phyloP scores from a whole-genome alignment of 2,113 vertebrate genomes.

The Nothoprocta pentlandii region DNA sequence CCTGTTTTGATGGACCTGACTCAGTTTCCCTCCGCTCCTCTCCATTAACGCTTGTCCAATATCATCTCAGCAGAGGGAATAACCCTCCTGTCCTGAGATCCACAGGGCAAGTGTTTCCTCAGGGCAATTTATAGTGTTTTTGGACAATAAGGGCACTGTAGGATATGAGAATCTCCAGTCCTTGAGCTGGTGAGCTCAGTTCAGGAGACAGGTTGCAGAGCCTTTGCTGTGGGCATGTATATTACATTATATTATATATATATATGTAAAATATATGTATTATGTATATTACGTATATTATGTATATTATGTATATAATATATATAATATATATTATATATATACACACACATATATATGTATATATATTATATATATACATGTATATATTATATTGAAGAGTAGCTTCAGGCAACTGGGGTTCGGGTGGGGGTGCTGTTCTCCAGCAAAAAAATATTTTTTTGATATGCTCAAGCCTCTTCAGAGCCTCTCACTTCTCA shows the following conservation, averaged over 20 bases:
- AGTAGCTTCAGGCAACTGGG: neutral
- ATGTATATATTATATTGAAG: neutral
- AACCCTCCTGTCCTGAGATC: neutral
- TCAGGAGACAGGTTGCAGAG: neutral
- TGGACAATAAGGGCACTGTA: neutral
- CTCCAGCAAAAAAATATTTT: neutral
- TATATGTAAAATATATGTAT: too few relatives aligned
- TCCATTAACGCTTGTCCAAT: neutral
- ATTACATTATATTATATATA: too few relatives aligned
- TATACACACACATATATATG: too few relatives aligned
- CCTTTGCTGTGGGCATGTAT: neutral
- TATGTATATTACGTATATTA: too few relatives aligned
- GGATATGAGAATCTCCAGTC: neutral
- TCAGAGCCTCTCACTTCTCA: neutral
- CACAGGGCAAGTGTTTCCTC: neutral
- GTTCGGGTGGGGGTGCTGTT: neutral
- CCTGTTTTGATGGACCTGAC: neutral
- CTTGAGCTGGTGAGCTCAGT: neutral
- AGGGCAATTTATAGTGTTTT: neutral
- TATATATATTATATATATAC: too few relatives aligned
- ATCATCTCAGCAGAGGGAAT: neutral
- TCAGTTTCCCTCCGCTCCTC: neutral
- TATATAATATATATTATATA: too few relatives aligned
- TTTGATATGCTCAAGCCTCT: neutral
- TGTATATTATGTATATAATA: too few relatives aligned